phyloP scores from a whole-genome alignment of 1,140 invertebrate species.

The Aleiodes sp. region DNA sequence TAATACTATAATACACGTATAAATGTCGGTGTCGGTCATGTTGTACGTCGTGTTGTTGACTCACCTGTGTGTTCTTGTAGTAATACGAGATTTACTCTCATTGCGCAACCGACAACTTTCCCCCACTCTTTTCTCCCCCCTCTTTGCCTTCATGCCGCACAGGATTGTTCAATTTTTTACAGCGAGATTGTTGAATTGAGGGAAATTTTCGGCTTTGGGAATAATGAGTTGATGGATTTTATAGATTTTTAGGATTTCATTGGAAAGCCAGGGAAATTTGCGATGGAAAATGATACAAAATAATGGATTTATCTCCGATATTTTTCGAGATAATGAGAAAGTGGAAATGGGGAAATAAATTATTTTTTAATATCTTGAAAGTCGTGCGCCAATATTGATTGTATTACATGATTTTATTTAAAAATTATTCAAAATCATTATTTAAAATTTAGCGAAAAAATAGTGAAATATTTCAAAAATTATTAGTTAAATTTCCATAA shows the following conservation, averaged over 20 bases:
- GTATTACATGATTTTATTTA: too few relatives aligned
- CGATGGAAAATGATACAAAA: neutral
- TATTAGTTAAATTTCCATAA: too few relatives aligned
- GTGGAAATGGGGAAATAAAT: too few relatives aligned
- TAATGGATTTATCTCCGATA: too few relatives aligned
- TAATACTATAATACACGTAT: slow-evolving; percentile 26
- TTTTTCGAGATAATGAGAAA: too few relatives aligned
- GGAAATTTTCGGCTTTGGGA: neutral
- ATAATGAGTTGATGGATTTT: neutral
- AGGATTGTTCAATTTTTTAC: slow-evolving; percentile 5
- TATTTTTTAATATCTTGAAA: too few relatives aligned
- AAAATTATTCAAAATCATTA: too few relatives aligned
- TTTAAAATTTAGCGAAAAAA: too few relatives aligned
- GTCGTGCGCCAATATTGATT: too few relatives aligned
- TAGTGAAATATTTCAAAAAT: too few relatives aligned
- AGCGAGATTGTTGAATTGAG: slow-evolving; percentile 47
- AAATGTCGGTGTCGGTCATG: neutral
- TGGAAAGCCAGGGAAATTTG: too few relatives aligned
- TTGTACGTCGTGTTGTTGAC: slow-evolving; percentile 1
- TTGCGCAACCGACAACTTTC: slow-evolving; percentile 45
- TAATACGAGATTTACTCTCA: slow-evolving; percentile 50
- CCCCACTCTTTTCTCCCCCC: slow-evolving; percentile 38
- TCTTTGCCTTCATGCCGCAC: slow-evolving; percentile 4
- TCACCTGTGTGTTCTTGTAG: slow-evolving; percentile 29
- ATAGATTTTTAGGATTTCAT: too few relatives aligned